Base-by-base conservation (phyloP, 2,113 vertebrate genomes). In the Bombycilla garrulus region DNA sequence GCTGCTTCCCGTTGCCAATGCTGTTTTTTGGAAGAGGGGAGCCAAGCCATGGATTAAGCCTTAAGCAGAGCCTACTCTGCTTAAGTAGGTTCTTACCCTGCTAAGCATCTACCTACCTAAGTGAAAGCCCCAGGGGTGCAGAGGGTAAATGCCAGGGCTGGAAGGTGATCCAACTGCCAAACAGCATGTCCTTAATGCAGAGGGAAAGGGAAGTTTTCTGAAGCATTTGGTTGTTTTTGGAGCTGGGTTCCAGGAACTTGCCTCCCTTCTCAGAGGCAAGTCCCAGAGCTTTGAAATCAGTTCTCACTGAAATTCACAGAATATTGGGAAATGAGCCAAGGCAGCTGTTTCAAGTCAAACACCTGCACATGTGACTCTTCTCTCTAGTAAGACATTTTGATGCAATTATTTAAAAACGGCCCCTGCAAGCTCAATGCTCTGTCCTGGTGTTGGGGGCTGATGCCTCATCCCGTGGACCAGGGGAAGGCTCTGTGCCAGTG, bases 211-310 rank as follows among this genome's bases (percentile, higher is more conserved):
- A 42, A 24, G 18, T 44, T 81, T 79, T 29, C 10, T 2, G 58
- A 57, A 62, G 20, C 31, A 3, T 45, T 38, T 38, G 6, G 48
- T 15, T 58, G 53, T 42, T 72, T 93, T 92, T 51, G 78, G 69
- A 73, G 65, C n/a, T 8, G 28, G 64, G 17, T 1, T 1, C 33
- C 0, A 0, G 58, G 58, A 83, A n/a, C 5, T 51, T 44, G 24
- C n/a, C n/a, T n/a, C n/a, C 33, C 10, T 72, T 69, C 40, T 56
- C 62, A 64, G 45, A 77, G 40, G 33, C 54, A 73, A 56, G 51
- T 85, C 54, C 64, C 35, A 40, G 2, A 6, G 50, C 50, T 85
- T 78, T 91, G 83, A 64, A 73, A 78, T 56, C 17, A n/a, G 29
- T 48, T 77, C 60, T 48, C 23, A 8, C 53, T 53, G 78, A 61